These are phyloP conservation scores for Muschampia plurimacula DNA, from an alignment of 2,888 invertebrate species.

Conservation along the genomic window DNA sequence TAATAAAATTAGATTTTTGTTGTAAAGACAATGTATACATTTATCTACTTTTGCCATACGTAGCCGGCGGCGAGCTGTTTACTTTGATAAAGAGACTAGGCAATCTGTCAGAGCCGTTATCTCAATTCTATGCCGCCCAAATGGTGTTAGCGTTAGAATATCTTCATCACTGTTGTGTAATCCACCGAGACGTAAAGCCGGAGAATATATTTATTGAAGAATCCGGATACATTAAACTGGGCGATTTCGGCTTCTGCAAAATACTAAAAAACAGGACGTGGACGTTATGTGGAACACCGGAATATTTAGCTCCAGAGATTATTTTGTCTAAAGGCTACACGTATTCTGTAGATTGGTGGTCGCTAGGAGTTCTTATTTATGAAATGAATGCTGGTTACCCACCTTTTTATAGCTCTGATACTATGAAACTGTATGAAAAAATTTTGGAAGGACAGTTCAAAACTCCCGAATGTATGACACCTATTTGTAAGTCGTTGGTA, in stretches of 20 bases:
- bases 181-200: constrained; percentile 96
- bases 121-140: constrained; percentile 95
- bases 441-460: constrained; percentile 95
- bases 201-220: constrained; percentile 93
- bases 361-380: constrained; percentile 93
- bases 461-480: constrained; percentile 91
- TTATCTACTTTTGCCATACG: constrained; percentile 92
- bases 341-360: constrained; percentile 98
- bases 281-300: constrained; percentile 98
- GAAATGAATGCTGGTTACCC: constrained; percentile 96
- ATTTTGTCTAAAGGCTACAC: constrained; percentile 96
- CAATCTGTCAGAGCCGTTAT: constrained; percentile 89
- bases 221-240: constrained; percentile 92
- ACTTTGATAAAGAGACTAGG: constrained; percentile 86
- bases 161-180: constrained; percentile 92
- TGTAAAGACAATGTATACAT: constrained; percentile 94
- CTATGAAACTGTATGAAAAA: constrained; percentile 96
- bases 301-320: constrained; percentile 97
- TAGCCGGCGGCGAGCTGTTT: constrained; percentile 95
- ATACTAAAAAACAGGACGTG: constrained; percentile 90
- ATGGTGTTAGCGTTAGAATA: constrained; percentile 95
- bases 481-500: constrained; percentile 91
- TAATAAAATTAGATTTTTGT: constrained; percentile 91
- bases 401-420: constrained; percentile 95
- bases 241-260: constrained; percentile 98